Base-by-base conservation (phyloP, 2,888 invertebrate species). In the Harpalus rubripes region DNA sequence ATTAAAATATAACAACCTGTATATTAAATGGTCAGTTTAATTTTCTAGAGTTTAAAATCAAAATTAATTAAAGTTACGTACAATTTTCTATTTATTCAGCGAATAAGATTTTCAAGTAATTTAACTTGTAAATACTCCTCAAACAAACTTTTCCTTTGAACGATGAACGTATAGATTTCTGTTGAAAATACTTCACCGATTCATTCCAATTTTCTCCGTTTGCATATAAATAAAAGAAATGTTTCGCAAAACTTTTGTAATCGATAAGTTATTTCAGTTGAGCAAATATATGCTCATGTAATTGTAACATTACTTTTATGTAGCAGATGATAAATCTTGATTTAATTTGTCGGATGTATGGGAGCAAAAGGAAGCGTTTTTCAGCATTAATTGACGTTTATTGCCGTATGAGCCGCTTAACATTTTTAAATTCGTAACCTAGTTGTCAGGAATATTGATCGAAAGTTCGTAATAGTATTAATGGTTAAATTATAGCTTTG, bases 91-190 rank as follows among this genome's bases (percentile, higher is more conserved):
- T 68, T 68, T 68, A 68, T 74, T 74, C 1, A 44, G 18, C 16
- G 22, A 74, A 52, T 74, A 74, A 22, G 18, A 74, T 74, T 74
- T 52, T 74, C 74, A 74, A 44, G 52, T 74, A 74, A 74, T 74
- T 74, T 74, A 74, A 74, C 74, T 74, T 74, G 52, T 74, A 74
- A 74, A 74, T 74, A 74, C 16, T 74, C 8, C 4, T 44, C 44
- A 41, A 16, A 7, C 32, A 68, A 68, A 68, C 15, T 68, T 68
- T 68, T 68, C 41, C n/a, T 39, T 68, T 68, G 7, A 6, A 15
- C 5, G 68, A 15, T 32, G 68, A 68, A 68, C 68, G 39, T 68
- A 68, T 39, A 68, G 39, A 68, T 68, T 68, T 68, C 26, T 32
- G 6, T 12, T 12, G 68, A 7, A 68, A 68, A 68, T 68, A 68